Evolutionary conservation across 2,113 vertebrate species (phyloP).

Genomic region (Atractosteus spatula): DNA sequence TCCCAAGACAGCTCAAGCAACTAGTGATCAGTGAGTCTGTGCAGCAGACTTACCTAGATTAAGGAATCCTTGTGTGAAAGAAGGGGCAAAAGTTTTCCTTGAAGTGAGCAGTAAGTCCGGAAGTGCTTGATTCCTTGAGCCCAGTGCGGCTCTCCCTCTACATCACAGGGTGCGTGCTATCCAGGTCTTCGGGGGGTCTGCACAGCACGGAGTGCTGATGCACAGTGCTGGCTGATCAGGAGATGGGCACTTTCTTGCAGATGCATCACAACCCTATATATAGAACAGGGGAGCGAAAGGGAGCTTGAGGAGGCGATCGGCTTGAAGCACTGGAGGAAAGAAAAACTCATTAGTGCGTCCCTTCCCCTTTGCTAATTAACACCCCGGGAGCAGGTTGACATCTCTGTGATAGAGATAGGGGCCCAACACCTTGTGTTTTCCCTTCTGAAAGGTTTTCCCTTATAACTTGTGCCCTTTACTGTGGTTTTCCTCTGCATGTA

Average conservation of each 20-base stretch:
- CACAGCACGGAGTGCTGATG: slow-evolving; percentile 77
- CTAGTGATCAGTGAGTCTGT: not conserved
- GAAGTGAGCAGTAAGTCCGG: slow-evolving; percentile 22
- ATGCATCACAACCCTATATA: slow-evolving; percentile 84
- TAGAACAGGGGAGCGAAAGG: slow-evolving; percentile 62
- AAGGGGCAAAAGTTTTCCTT: slow-evolving; percentile 16
- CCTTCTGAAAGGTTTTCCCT: no score
- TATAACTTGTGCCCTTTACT: no score
- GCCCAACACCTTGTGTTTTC: no score
- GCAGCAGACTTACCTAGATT: slow-evolving; percentile 59
- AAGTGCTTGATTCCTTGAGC: slow-evolving; percentile 54
- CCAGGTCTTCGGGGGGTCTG: slow-evolving; percentile 56
- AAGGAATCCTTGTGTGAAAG: slow-evolving; percentile 43
- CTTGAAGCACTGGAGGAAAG: slow-evolving; percentile 36
- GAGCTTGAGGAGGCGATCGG: slow-evolving; percentile 38
- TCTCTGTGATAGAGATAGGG: no score
- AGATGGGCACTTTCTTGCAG: slow-evolving; percentile 78
- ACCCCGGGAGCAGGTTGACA: no score
- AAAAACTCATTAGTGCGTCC: not conserved
- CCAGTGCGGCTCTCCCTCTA: slow-evolving; percentile 41
- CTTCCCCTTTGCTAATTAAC: no score
- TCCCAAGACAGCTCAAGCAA: not conserved
- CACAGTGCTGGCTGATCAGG: slow-evolving; percentile 73
- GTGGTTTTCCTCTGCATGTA: no score
- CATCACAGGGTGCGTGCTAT: slow-evolving; percentile 56